Evolutionary conservation across 1,140 invertebrate genomes (phyloP), one percentile per base, ranked within the genome.

Genomic region (Drosophila erecta): DNA sequence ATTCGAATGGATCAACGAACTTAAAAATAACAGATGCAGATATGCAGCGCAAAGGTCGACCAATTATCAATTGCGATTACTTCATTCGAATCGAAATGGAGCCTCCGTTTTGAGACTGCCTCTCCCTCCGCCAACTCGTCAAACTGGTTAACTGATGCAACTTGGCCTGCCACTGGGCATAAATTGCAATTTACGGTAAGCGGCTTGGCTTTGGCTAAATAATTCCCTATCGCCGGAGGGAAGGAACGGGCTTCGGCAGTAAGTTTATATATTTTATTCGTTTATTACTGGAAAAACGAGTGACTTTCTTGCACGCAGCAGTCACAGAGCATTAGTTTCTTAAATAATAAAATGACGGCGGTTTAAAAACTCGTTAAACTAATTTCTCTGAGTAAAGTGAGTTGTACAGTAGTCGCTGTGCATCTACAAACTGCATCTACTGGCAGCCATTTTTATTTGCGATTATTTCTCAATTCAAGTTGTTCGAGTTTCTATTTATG

Each of bases 151-250:
- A 22, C 64, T 64, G 53, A 54, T 47, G 33, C 33, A 44, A 41
- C 15, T 33, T 40, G 55, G 81, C 49, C 59, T 56, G 78, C 58
- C 30, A 61, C 72, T 85, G 81, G 56, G 64, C 80, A 80, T 86
- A 80, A 90, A 86, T 81, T 86, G 79, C 76, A 83, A 83, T 78
- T 75, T 83, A 76, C 61, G 78, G 65, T 76, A 90, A 86, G 79
- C 81, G 61, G 78, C 64, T 62, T 66, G 64, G 33, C 64, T 49
- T 59, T 59, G 53, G 46, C 47, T 50, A 70, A 60, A 57, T 54
- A 79, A 72, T 59, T 72, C 49, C 64, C 67, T 57, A 55, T 55
- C 50, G 47, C 40, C 54, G 30, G 53, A 60, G 62, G 46, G 51
- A 53, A 22, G 14, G 40, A 89, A 86, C 86, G 47, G 60, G 86